Conservation (phyloP, 1,140 invertebrate genomes). For the Pogonomyrmex barbatus region DNA sequence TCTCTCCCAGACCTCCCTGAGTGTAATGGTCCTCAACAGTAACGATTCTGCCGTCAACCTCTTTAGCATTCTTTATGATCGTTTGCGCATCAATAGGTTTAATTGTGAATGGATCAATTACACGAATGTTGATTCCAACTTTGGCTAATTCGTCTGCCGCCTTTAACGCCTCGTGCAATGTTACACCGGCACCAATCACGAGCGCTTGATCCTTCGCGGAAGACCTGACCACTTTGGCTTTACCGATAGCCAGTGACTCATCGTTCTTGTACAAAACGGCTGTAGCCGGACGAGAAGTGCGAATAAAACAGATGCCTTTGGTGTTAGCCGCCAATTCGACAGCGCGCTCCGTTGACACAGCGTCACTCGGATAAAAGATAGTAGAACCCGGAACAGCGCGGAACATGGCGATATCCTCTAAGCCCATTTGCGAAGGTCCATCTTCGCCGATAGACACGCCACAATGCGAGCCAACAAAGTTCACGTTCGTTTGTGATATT, state of each 20-base stretch:
- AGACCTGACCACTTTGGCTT: conserved; percentile 93
- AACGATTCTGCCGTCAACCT: conserved; percentile 93
- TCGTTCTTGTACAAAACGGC: conserved; percentile 95
- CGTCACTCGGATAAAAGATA: conserved; percentile 99
- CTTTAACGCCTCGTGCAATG: conserved; percentile 95
- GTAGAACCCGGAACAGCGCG: conserved; percentile 95
- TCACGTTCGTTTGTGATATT: conserved; percentile 99
- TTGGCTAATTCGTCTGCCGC: conserved; percentile 93
- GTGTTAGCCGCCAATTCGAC: conserved; percentile 98
- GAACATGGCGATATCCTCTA: conserved; percentile 99
- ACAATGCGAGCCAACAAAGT: conserved; percentile 98
- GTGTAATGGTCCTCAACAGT: conserved; percentile 99
- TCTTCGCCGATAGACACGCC: conserved; percentile 98
- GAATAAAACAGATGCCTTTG: conserved; percentile 97
- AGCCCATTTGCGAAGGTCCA: conserved; percentile 99
- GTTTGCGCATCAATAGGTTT: conserved; percentile 96
- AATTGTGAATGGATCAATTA: conserved; percentile 98
- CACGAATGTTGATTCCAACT: conserved; percentile 90
- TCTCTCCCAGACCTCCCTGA: conserved; percentile 98
- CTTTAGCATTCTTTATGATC: conserved; percentile 92
- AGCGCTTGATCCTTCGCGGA: conserved; percentile 92
- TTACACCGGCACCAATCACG: conserved; percentile 96
- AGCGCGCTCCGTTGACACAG: conserved; percentile 96
- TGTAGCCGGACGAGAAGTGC: conserved; percentile 97
- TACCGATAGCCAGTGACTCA: conserved; percentile 93